Evolutionary conservation across 2,888 invertebrate genomes (phyloP).

Genomic region (Panopea generosa): DNA sequence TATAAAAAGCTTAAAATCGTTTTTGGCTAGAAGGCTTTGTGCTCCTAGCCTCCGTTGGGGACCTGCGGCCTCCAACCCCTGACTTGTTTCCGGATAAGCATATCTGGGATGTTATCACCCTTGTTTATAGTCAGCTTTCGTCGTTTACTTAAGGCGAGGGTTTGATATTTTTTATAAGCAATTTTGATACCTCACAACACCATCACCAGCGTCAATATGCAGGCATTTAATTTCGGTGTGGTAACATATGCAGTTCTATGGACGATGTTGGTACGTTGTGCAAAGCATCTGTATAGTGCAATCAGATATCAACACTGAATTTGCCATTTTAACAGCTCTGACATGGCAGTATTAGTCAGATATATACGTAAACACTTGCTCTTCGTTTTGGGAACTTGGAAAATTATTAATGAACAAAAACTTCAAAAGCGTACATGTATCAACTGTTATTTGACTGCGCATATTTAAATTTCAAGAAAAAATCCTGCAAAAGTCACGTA

Average conservation of each 20-base stretch:
- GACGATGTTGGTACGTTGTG: slow-evolving; percentile 1
- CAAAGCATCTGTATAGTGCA: slow-evolving; percentile 1
- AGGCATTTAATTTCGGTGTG: not conserved
- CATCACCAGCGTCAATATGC: slow-evolving; percentile 3
- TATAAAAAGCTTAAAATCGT: too few relatives aligned
- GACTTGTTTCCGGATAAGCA: too few relatives aligned
- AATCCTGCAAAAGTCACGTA: not conserved
- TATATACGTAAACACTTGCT: slow-evolving; percentile 3
- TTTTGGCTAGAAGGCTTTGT: too few relatives aligned
- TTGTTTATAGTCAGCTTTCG: slow-evolving; percentile 1
- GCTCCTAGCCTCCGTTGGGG: too few relatives aligned
- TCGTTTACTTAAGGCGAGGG: slow-evolving; percentile 1
- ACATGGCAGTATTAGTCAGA: not conserved
- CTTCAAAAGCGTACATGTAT: slow-evolving; percentile 1
- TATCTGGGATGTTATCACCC: too few relatives aligned
- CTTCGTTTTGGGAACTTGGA: slow-evolving; percentile 3
- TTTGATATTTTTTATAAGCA: not conserved
- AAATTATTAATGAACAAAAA: slow-evolving; percentile 3
- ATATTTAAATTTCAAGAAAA: slow-evolving; percentile 1
- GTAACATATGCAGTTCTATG: not conserved
- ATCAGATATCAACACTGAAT: slow-evolving; percentile 2
- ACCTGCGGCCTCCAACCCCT: too few relatives aligned
- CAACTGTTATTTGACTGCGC: not conserved
- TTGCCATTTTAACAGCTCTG: slow-evolving; percentile 3
- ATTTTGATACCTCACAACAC: slow-evolving; percentile 3